phyloP scores from a whole-genome alignment of 1,140 invertebrate species.

The Drosophila willistoni region DNA sequence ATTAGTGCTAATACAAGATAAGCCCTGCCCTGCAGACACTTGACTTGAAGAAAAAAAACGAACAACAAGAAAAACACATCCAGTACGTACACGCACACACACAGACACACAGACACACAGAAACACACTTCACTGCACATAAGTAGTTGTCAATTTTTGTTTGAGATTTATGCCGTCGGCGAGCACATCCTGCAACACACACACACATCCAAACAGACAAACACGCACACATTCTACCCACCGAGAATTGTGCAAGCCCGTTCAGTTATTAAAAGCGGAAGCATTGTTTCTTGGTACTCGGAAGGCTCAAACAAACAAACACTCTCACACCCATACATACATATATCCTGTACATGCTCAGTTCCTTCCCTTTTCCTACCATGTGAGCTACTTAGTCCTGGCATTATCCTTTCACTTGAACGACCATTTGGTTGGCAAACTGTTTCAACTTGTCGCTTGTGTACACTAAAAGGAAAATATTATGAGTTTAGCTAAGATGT shows the following conservation, averaged over 20 bases:
- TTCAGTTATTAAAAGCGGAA: constrained; percentile 69
- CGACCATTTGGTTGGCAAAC: constrained; percentile 48
- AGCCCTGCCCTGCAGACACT: constrained; percentile 13
- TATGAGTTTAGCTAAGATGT: constrained; percentile 51
- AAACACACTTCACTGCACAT: constrained; percentile 40
- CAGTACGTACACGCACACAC: constrained; percentile 12
- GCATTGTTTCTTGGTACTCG: constrained; percentile 44
- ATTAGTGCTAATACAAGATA: constrained; percentile 56
- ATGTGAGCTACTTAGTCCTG: constrained; percentile 29
- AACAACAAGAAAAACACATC: constrained; percentile 18
- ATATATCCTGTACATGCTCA: constrained; percentile 1
- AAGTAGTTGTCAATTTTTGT: constrained; percentile 65
- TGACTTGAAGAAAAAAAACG: constrained; percentile 23
- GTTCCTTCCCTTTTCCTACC: constrained; percentile 11
- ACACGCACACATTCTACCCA: background rate
- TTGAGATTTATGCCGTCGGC: constrained; percentile 64
- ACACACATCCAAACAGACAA: background rate
- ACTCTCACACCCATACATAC: constrained; percentile 10
- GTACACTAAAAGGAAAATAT: constrained; percentile 51
- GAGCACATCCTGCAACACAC: constrained; percentile 53
- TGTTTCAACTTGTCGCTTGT: constrained; percentile 28
- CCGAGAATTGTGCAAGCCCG: background rate
- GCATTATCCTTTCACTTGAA: constrained; percentile 64
- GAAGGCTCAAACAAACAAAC: constrained; percentile 14
- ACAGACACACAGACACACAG: constrained; percentile 15